Percentiles rank a stretch among this genome's conserved stretches.
Evolutionary conservation across 2,888 invertebrate genomes (phyloP).

Genomic region (Deilephila elpenor): DNA sequence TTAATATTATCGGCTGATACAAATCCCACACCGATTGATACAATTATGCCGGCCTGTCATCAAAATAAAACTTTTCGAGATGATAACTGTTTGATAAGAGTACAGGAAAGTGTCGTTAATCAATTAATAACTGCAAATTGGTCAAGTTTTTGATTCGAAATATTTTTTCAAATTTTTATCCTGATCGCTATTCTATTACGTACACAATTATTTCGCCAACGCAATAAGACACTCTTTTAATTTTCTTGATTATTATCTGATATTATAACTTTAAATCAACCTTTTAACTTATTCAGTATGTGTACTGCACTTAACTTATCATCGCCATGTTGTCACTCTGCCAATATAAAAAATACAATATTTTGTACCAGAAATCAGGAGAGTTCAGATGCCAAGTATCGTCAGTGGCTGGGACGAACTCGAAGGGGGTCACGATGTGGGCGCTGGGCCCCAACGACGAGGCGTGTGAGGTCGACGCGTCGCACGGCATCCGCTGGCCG

Average conservation of each 20-base stretch:
- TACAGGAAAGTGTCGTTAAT: no score
- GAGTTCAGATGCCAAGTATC: conserved; percentile 90
- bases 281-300: not conserved
- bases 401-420: conserved; percentile 77
- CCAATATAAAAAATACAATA: not conserved
- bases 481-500: conserved; percentile 82
- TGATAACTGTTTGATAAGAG: no score
- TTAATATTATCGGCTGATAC: no score
- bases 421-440: conserved; percentile 86
- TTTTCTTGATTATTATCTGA: no score
- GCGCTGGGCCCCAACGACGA: conserved; percentile 85
- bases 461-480: conserved; percentile 83
- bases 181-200: not conserved
- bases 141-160: not conserved
- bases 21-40: no score
- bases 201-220: not conserved
- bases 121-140: not conserved
- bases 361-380: conserved; percentile 90
- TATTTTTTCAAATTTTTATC: not conserved
- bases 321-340: not conserved
- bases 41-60: no score
- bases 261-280: not conserved
- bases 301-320: not conserved
- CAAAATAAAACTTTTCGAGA: no score
- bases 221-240: no score